Conservation (phyloP, 2,888 invertebrate species). For the Anticlea derivata region DNA sequence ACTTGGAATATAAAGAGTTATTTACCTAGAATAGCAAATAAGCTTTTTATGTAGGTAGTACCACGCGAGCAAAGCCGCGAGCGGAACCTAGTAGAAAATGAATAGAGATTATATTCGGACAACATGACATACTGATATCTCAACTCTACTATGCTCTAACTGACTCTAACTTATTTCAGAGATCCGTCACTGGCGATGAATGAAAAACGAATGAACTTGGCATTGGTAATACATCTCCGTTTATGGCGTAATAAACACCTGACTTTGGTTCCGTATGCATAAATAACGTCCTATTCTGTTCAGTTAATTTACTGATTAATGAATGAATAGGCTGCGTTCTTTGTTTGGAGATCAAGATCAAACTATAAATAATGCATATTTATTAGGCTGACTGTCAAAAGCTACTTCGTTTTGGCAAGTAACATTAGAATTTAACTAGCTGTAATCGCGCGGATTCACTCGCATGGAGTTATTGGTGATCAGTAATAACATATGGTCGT, state of each 20-base stretch:
- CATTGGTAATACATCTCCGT: slow-evolving; percentile 26
- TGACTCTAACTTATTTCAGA: slow-evolving; percentile 7
- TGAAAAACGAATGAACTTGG: slow-evolving; percentile 27
- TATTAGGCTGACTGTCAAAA: background rate
- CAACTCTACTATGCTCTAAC: slow-evolving; percentile 1
- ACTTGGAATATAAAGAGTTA: no score
- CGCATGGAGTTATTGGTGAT: no score
- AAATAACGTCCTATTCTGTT: slow-evolving; percentile 22
- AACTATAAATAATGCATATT: slow-evolving; percentile 5
- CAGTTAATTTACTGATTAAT: slow-evolving; percentile 20
- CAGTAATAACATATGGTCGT: no score
- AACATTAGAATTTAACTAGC: no score
- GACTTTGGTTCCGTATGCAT: slow-evolving; percentile 31
- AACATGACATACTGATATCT: no score
- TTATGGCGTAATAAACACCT: slow-evolving; percentile 37
- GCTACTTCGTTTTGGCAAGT: no score
- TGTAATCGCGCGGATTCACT: no score
- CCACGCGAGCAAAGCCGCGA: no score
- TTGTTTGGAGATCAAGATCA: slow-evolving; percentile 15
- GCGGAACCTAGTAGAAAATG: no score
- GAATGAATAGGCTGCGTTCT: background rate
- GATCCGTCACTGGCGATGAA: slow-evolving; percentile 12
- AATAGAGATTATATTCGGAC: no score
- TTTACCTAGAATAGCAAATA: no score
- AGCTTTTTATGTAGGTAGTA: no score